Conservation (phyloP, 2,797 vertebrate species). For the Gila robusta region DNA sequence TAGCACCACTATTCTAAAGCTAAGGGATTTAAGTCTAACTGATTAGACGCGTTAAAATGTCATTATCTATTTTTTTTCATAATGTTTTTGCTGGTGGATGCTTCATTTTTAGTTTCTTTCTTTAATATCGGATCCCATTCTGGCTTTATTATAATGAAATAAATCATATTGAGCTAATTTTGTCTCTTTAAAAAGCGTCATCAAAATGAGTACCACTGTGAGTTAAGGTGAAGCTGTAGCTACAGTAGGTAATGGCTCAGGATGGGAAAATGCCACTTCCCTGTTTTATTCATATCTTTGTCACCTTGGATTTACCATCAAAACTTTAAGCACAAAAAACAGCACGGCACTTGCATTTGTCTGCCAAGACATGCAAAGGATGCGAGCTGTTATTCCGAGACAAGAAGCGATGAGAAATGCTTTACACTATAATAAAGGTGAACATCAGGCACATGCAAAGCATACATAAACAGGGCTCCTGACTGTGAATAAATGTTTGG, state of each 20-base stretch:
- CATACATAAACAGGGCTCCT: neutral
- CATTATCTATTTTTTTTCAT: neutral
- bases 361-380: slow-evolving; percentile 6
- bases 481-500: neutral
- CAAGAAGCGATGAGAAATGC: neutral
- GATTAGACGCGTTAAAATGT: neutral
- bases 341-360: neutral
- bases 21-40: neutral
- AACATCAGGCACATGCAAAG: neutral
- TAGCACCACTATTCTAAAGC: neutral
- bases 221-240: neutral
- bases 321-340: slow-evolving; percentile 13
- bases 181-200: neutral
- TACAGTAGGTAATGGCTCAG: neutral
- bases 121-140: neutral
- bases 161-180: neutral
- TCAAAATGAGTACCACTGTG: neutral
- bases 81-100: neutral
- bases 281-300: slow-evolving; percentile 22
- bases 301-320: slow-evolving; percentile 17
- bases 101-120: neutral
- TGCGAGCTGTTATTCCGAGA: neutral
- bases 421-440: neutral
- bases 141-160: neutral
- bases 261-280: neutral